Conservation (phyloP, 1,140 invertebrate species). For the Pachypeltis micranthus region DNA sequence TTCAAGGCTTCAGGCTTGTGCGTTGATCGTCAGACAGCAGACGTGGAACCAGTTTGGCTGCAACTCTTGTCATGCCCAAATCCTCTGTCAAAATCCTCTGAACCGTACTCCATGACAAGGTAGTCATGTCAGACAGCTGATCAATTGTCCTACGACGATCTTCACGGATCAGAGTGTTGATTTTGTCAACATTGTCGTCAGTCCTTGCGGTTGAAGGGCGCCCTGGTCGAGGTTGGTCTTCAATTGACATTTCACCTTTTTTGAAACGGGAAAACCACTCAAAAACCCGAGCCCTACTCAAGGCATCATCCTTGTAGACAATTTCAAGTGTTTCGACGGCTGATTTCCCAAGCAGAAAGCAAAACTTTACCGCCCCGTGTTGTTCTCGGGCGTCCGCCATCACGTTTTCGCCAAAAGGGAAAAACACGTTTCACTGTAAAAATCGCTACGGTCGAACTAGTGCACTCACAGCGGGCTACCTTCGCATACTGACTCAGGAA, state of each 20-base stretch:
- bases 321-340: slow-evolving; percentile 4
- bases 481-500: slow-evolving; percentile 11
- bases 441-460: slow-evolving; percentile 3
- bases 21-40: slow-evolving; percentile 21
- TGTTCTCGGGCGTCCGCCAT: background rate
- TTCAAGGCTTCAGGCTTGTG: slow-evolving; percentile 14
- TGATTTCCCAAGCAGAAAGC: too few relatives aligned
- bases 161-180: slow-evolving; percentile 21
- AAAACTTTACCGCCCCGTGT: too few relatives aligned
- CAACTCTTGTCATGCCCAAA: slow-evolving; percentile 20
- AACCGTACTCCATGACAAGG: slow-evolving; percentile 16
- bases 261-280: slow-evolving; percentile 25
- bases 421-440: slow-evolving; percentile 1
- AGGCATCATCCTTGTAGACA: too few relatives aligned
- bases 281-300: slow-evolving; percentile 19
- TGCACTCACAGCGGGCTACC: background rate
- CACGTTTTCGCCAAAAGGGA: background rate
- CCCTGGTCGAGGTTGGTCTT: slow-evolving; percentile 27
- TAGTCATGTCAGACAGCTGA: slow-evolving; percentile 22
- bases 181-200: slow-evolving; percentile 30
- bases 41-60: slow-evolving; percentile 14
- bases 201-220: slow-evolving; percentile 26
- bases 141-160: slow-evolving; percentile 26
- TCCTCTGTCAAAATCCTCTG: slow-evolving; percentile 23
- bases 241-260: slow-evolving; percentile 23